These are phyloP conservation scores for Pyrochroa serraticornis DNA, from an alignment of 2,888 invertebrate genomes.

Conservation along the genomic window DNA sequence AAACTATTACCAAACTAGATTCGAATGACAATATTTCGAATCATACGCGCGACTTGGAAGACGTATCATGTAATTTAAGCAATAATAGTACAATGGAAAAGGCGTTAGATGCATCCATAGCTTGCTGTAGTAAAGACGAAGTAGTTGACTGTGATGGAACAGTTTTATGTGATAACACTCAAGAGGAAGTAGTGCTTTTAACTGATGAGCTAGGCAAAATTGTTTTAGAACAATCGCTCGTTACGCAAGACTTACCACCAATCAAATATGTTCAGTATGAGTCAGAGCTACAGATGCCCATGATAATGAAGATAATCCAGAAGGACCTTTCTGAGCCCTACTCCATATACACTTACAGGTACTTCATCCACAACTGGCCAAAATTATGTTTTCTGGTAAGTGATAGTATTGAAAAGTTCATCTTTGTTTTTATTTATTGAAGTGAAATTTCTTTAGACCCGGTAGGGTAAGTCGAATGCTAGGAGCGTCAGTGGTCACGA, in stretches of 20 bases:
- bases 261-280: constrained; percentile 78
- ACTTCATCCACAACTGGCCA: constrained; percentile 99
- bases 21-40: constrained; percentile 43
- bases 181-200: constrained; percentile 29
- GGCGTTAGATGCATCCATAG: constrained; percentile 1
- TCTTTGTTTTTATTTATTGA: background rate
- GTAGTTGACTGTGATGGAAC: constrained; percentile 29
- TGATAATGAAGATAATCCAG: constrained; percentile 98
- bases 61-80: constrained; percentile 37
- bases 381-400: constrained; percentile 94
- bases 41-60: constrained; percentile 16
- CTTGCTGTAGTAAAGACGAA: constrained; percentile 24
- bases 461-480: too few relatives aligned
- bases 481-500: too few relatives aligned
- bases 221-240: constrained; percentile 1
- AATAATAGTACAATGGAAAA: constrained; percentile 25
- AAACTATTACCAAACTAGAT: constrained; percentile 32
- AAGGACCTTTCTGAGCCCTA: constrained; percentile 99
- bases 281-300: constrained; percentile 97
- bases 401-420: constrained; percentile 24
- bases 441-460: too few relatives aligned
- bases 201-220: constrained; percentile 19
- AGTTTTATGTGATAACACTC: constrained; percentile 14
- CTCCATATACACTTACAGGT: constrained; percentile 99
- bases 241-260: constrained; percentile 26